Conservation (phyloP, 2,888 invertebrate species). For the Perizoma affinitatum region DNA sequence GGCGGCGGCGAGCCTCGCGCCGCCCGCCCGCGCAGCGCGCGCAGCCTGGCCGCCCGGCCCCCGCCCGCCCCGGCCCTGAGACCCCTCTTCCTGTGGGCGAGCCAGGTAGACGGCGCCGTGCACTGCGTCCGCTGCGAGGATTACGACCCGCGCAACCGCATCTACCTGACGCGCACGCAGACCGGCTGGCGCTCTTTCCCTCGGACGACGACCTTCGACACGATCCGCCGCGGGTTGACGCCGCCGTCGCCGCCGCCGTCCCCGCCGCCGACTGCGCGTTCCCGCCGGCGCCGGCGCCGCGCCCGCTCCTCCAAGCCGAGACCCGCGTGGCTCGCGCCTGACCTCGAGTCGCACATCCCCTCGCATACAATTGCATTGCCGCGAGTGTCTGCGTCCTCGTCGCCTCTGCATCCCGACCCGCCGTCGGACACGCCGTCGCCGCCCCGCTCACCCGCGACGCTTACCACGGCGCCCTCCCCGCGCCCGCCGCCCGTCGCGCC, state of each 20-base stretch:
- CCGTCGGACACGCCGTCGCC: conserved; percentile 40
- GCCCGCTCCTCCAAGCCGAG: conserved; percentile 43
- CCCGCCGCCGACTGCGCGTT: conserved; percentile 50
- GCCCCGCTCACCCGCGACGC: conserved; percentile 40
- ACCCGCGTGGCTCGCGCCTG: conserved; percentile 70
- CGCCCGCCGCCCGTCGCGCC: conserved; percentile 41
- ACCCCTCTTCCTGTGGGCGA: conserved; percentile 94
- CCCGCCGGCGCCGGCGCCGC: conserved; percentile 41
- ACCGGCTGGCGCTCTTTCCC: conserved; percentile 93
- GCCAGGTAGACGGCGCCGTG: conserved; percentile 91
- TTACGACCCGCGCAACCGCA: conserved; percentile 93
- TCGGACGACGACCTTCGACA: conserved; percentile 87
- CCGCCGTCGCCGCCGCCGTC: conserved; percentile 45
- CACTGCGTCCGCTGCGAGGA: conserved; percentile 94
- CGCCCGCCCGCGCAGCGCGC: conserved; percentile 70
- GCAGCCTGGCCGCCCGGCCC: conserved; percentile 64
- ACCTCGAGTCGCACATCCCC: conserved; percentile 85
- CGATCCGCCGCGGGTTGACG: conserved; percentile 63
- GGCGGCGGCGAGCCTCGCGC: conserved; percentile 82
- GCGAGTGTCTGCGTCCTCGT: conserved; percentile 49
- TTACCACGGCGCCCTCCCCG: conserved; percentile 45
- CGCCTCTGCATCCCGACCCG: conserved; percentile 25
- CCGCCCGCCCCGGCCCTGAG: conserved; percentile 86
- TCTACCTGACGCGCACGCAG: conserved; percentile 91
- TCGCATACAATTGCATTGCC: conserved; percentile 85